Evolutionary conservation across 2,113 vertebrate species (phyloP), one percentile per base, ranked within the genome.

Genomic region (Columba livia): DNA sequence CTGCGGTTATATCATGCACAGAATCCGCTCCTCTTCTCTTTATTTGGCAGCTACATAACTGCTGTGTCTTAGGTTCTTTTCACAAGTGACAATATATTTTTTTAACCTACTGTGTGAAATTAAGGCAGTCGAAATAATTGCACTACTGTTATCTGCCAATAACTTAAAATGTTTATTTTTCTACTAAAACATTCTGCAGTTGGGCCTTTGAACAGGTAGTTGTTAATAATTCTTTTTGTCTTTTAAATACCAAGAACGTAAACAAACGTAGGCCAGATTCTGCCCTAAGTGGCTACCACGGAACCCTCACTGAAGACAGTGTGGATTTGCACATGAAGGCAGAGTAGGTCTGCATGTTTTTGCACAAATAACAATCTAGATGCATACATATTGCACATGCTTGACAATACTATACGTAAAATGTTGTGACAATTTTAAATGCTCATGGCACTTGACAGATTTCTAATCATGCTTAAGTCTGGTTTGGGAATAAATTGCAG

Each of bases 161-260:
- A 93, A 96, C 57, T 91, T 90, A 67, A 96, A 94, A 91, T 94
- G 75, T 96, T 90, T 97, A 96, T 97, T 97, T 96, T 96, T 97
- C 87, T 93, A 96, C 77, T 90, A 94, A 95, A 95, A 48, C 54
- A 56, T 96, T 94, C 53, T 90, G 64, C 71, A 74, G 50, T 40
- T 67, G 75, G 66, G 42, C 71, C 65, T 91, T 93, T 89, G 93
- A 87, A 62, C 32, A 66, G 73, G 21, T 78, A 69, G 13, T 75
- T 79, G 60, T 72, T 94, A 67, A 73, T 66, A 79, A 80, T 79
- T 90, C 28, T 93, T 96, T 42, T 84, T 1, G 2, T 65, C 57
- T 89, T 90, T 85, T 89, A 79, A 92, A 89, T 85, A 85, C 73
- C 42, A 60, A 71, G 94, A 73, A 89, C 56, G 79, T 82, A 58